Conservation (phyloP, 2,113 vertebrate species). For the Catharus bicknelli region DNA sequence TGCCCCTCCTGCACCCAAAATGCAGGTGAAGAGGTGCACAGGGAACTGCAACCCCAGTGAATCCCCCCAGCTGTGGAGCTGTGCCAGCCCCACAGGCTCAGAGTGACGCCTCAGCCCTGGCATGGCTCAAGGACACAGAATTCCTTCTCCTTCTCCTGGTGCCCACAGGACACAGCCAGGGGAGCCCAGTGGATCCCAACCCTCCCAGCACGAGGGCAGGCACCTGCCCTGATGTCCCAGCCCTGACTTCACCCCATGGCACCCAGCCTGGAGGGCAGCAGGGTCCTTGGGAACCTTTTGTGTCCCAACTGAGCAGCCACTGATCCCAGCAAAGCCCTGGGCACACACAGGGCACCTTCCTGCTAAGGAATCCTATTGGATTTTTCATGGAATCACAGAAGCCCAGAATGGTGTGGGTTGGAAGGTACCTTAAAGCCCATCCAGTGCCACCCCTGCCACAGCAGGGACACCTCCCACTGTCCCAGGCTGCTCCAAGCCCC, state of each 20-base stretch:
- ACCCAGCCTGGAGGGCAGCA: neutral
- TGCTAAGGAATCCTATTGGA: neutral
- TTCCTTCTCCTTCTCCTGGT: neutral
- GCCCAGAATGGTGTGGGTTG: fast-evolving
- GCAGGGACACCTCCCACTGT: neutral
- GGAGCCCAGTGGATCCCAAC: neutral
- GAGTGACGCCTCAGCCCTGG: neutral
- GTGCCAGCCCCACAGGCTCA: neutral
- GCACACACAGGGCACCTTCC: neutral
- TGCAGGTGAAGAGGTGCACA: neutral
- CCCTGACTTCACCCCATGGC: neutral
- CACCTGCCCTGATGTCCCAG: neutral
- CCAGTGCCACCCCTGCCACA: neutral
- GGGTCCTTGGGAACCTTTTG: neutral
- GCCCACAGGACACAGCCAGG: neutral
- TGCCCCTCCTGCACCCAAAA: neutral
- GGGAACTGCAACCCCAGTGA: neutral
- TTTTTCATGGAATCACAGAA: neutral
- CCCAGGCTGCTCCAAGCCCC: neutral
- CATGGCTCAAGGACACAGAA: fast-evolving
- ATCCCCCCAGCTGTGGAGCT: neutral
- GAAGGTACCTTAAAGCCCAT: fast-evolving
- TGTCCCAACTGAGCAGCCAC: neutral
- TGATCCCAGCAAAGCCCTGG: neutral
- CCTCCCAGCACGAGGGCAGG: neutral